phyloP scores from a whole-genome alignment of 1,140 invertebrate species.

The Drosophila ogumai region DNA sequence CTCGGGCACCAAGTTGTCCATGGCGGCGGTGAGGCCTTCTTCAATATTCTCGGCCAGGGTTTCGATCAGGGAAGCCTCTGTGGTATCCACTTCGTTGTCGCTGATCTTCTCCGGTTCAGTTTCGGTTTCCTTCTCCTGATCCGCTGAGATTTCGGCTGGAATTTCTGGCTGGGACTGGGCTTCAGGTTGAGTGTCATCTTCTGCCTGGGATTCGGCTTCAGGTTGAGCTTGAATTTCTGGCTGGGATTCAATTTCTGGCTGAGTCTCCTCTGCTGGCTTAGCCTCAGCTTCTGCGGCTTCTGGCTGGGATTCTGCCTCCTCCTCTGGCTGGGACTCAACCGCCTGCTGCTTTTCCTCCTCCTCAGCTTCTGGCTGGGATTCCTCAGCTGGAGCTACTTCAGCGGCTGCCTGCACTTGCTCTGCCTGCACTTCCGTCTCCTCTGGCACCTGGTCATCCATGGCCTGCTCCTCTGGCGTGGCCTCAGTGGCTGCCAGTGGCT shows the following conservation, averaged over 20 bases:
- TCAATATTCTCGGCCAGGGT: conserved; percentile 56
- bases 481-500: conserved; percentile 12
- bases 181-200: background rate
- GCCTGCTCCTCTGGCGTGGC: conserved; percentile 16
- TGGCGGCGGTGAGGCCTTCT: conserved; percentile 61
- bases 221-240: background rate
- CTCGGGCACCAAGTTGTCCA: conserved; percentile 57
- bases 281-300: background rate
- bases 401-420: conserved; percentile 6
- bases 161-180: conserved; percentile 6
- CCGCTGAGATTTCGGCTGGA: background rate
- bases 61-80: conserved; percentile 57
- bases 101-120: conserved; percentile 4
- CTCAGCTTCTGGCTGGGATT: background rate
- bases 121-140: background rate
- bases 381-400: background rate
- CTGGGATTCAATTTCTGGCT: conserved; percentile 2
- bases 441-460: conserved; percentile 27
- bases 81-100: conserved; percentile 60
- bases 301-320: background rate
- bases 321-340: background rate
- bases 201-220: conserved; percentile 3
- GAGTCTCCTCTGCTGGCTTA: background rate
- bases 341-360: background rate
- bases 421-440: conserved; percentile 18